Evolutionary conservation across 2,888 invertebrate species (phyloP), one percentile per base, ranked within the genome.

Genomic region (Drosophila mimetica): DNA sequence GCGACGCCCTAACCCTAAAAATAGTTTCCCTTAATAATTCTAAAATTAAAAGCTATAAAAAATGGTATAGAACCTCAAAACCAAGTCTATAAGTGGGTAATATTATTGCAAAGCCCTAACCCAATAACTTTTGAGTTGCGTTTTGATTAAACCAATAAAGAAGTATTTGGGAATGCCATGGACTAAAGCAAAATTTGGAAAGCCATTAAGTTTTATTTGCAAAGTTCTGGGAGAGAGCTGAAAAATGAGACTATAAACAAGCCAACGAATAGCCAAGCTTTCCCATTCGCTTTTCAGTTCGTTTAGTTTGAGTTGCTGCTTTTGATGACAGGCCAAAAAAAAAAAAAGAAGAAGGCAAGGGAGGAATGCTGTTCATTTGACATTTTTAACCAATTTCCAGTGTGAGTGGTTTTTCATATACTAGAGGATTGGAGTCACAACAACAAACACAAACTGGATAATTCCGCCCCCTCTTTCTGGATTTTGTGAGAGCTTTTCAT

Each of bases 301-400:
- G 39, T 39, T 53, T 57, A 53, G 41, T 69, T 60, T 16, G 50
- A 41, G 30, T 44, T 44, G 48, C 13, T 42, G 30, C 16, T 39
- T 51, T 71, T 44, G 25, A 44, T 65, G 75, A 77, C 55, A 61
- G 70, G 54, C 47, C 63, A 71, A 42, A 39, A 53, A 16, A 9
- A 1, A 14, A 14, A 7, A 42, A n/a, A 25, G 28, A 14, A 7
- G 34, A n/a, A 25, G 28, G 28, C 1, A 4, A 11, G 37, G 9
- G 9, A 46, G 34, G 52, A 70, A 77, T 71, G 52, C 48, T 54
- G 53, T 55, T 66, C 63, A 46, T 77, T 77, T 76, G 53, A 66
- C 74, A 79, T 74, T 82, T 74, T 78, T 76, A 51, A 70, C 60
- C 66, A 55, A 71, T 79, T 79, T 78, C 18, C 18, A 30, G 18